Percentiles rank a stretch among this genome's conserved stretches.
These are phyloP conservation scores for Gerris buenoi DNA, from an alignment of 1,140 invertebrate genomes.

Conservation along the genomic window DNA sequence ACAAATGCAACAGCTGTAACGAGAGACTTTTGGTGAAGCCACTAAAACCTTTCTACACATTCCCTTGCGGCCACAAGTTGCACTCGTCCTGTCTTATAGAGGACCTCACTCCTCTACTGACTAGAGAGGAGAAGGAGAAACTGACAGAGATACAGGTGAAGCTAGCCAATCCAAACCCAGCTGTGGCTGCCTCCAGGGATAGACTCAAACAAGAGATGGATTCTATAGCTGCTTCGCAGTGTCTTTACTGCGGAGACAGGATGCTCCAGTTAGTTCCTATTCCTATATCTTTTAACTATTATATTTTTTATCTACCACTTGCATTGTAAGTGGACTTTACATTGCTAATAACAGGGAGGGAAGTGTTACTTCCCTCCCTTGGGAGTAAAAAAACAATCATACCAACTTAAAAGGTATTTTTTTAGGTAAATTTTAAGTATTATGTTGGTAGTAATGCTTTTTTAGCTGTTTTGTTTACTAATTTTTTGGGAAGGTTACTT, in stretches of 20 bases:
- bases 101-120: conserved; percentile 56
- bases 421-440: no score
- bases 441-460: no score
- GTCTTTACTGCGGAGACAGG: conserved; percentile 80
- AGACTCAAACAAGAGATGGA: conserved; percentile 68
- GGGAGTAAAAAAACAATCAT: no score
- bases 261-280: conserved; percentile 54
- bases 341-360: no score
- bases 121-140: conserved; percentile 29
- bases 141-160: conserved; percentile 37
- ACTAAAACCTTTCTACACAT: conserved; percentile 77
- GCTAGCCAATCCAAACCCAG: conserved; percentile 35
- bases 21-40: conserved; percentile 62
- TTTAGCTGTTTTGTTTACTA: no score
- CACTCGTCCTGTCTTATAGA: conserved; percentile 83
- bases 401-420: no score
- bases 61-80: conserved; percentile 88
- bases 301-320: no score
- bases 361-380: no score
- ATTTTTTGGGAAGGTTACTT: no score
- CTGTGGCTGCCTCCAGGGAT: conserved; percentile 36
- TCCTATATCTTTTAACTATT: background rate
- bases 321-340: no score
- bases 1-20: conserved; percentile 68
- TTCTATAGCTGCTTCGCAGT: conserved; percentile 78